Percentiles rank a stretch among this genome's conserved stretches.
These are phyloP conservation scores for Rafetus swinhoei DNA, from an alignment of 2,113 vertebrate species.

Conservation along the genomic window DNA sequence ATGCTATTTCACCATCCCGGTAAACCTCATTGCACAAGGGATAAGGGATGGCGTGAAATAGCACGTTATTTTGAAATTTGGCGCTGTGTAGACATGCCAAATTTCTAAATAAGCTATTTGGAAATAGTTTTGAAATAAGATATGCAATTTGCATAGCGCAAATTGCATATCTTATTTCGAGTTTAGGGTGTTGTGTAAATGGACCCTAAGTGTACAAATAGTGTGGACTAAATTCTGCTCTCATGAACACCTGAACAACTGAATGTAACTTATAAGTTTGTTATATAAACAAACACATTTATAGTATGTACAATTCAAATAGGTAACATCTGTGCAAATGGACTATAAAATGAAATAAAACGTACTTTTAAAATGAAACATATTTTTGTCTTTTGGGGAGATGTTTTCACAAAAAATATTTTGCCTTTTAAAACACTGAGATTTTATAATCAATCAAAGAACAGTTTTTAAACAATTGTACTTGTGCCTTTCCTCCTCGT, in stretches of 20 bases:
- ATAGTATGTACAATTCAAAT: background rate
- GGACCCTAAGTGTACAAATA: background rate
- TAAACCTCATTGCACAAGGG: too few species aligned
- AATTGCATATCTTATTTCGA: too few species aligned
- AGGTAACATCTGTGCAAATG: conserved; percentile 10
- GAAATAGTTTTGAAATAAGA: too few species aligned
- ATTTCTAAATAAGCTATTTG: too few species aligned
- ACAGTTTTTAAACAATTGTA: background rate
- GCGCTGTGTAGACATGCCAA: too few species aligned
- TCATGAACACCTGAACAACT: background rate
- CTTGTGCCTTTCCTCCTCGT: conserved; percentile 11
- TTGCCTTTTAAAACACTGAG: conserved; percentile 2
- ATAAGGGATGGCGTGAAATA: too few species aligned
- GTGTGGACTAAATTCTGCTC: background rate
- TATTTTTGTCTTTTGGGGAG: background rate
- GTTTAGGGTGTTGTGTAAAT: too few species aligned
- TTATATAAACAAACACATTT: background rate
- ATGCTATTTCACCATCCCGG: too few species aligned
- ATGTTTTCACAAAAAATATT: background rate
- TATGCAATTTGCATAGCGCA: too few species aligned
- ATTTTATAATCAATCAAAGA: background rate
- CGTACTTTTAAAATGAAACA: background rate
- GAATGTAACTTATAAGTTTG: background rate
- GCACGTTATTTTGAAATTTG: too few species aligned
- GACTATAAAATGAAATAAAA: conserved; percentile 30